phyloP scores from a whole-genome alignment of 2,888 invertebrate genomes.

The Meganola albula region DNA sequence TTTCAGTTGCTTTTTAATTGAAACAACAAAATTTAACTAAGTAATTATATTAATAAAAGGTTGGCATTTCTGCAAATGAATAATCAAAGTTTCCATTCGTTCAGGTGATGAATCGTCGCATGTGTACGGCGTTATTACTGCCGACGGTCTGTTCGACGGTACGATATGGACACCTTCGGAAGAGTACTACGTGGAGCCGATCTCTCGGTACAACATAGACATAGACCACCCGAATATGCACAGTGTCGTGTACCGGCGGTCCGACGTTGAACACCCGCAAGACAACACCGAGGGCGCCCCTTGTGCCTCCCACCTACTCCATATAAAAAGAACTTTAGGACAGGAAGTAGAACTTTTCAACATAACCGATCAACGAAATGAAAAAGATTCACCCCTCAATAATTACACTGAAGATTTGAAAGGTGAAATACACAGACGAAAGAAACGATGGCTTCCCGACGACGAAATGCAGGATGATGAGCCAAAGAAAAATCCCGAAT shows the following conservation, averaged over 20 bases:
- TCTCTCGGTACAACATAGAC: conserved; percentile 80
- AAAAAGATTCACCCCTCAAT: conserved; percentile 42
- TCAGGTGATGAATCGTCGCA: conserved; percentile 88
- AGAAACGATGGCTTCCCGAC: conserved; percentile 83
- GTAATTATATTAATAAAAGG: no score
- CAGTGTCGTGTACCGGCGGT: conserved; percentile 89
- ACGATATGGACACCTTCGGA: conserved; percentile 87
- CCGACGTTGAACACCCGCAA: conserved; percentile 82
- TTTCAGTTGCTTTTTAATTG: no score
- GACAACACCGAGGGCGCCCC: conserved; percentile 48
- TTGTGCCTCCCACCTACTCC: conserved; percentile 81
- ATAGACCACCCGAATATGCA: conserved; percentile 80
- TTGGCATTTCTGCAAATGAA: no score
- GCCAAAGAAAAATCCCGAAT: conserved; percentile 79
- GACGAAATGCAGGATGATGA: conserved; percentile 78
- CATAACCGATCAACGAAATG: conserved; percentile 48
- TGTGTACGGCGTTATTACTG: conserved; percentile 91
- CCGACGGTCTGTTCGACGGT: conserved; percentile 93
- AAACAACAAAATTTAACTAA: no score
- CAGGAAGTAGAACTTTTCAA: conserved; percentile 59
- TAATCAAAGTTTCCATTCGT: no score
- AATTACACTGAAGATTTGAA: conserved; percentile 58
- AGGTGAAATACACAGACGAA: conserved; percentile 59
- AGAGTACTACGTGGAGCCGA: conserved; percentile 91
- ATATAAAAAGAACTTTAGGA: conserved; percentile 61